Evolutionary conservation across 2,888 invertebrate genomes (phyloP).

Genomic region (Brachylomia viminalis): DNA sequence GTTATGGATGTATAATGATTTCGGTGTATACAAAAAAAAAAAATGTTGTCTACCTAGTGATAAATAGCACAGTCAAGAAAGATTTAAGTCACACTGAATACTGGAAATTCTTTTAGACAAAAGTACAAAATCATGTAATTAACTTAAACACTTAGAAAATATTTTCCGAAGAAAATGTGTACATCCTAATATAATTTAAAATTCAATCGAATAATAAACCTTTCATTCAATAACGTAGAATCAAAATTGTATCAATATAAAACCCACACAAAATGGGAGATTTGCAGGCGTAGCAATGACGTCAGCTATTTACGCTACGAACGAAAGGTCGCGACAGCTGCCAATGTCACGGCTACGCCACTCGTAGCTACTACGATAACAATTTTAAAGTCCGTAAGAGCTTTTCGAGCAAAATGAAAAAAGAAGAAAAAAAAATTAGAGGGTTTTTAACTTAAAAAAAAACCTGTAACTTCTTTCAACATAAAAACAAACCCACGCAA

Average conservation of each 20-base stretch:
- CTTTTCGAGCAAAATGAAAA: background rate
- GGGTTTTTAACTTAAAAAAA: too few relatives aligned
- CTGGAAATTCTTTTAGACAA: background rate
- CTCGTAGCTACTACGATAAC: conserved; percentile 11
- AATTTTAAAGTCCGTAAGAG: conserved; percentile 7
- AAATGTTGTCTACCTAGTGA: background rate
- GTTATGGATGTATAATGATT: background rate
- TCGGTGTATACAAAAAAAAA: too few relatives aligned
- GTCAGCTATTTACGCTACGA: conserved; percentile 32
- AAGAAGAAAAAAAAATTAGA: background rate
- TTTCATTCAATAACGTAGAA: background rate
- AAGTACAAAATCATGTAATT: background rate
- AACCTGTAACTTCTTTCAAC: too few relatives aligned
- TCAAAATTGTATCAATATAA: background rate
- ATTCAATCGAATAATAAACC: background rate
- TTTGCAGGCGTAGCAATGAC: conserved; percentile 44
- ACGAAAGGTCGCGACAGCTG: conserved; percentile 3
- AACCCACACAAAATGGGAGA: background rate
- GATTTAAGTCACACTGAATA: background rate
- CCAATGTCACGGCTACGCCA: conserved; percentile 50
- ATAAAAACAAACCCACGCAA: background rate
- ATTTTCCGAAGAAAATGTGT: background rate
- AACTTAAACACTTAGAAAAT: background rate
- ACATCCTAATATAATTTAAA: background rate
- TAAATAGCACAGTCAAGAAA: background rate